These are phyloP conservation scores for Mastomys coucha DNA, from an alignment of 2,113 vertebrate species.

Conservation along the genomic window DNA sequence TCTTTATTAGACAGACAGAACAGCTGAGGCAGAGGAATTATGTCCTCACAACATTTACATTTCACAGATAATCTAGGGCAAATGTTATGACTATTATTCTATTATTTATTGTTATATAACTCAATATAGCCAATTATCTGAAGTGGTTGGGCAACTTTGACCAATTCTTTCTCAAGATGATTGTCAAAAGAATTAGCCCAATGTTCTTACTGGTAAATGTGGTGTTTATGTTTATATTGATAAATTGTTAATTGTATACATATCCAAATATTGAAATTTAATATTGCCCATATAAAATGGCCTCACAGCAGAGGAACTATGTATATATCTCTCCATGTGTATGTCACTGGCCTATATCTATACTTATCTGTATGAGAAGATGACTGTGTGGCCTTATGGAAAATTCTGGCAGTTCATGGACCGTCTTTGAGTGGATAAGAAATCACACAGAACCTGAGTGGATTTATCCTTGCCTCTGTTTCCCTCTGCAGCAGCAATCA, in stretches of 20 bases:
- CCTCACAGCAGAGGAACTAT: not conserved
- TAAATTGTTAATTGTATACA: not conserved
- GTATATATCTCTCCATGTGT: not conserved
- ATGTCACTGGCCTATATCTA: not conserved
- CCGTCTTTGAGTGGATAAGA: conserved; percentile 30
- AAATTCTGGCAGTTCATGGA: conserved; percentile 12
- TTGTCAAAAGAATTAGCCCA: conserved; percentile 26
- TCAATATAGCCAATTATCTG: not conserved
- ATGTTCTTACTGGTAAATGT: conserved; percentile 19
- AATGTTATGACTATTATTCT: not conserved
- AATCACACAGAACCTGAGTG: not conserved
- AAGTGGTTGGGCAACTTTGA: not conserved
- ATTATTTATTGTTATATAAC: conserved; percentile 44
- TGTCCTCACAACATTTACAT: conserved; percentile 40
- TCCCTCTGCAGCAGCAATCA: conserved; percentile 24
- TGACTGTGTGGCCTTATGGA: not conserved
- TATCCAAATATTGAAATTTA: not conserved
- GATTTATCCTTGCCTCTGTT: conserved; percentile 50
- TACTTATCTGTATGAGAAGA: not conserved
- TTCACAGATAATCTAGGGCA: not conserved
- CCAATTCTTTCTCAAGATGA: not conserved
- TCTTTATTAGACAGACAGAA: conserved; percentile 16
- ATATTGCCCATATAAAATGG: not conserved
- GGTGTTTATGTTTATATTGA: not conserved
- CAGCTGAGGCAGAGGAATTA: conserved; percentile 16